Conservation (phyloP, 2,888 invertebrate genomes). For the Lucinisca nassula region DNA sequence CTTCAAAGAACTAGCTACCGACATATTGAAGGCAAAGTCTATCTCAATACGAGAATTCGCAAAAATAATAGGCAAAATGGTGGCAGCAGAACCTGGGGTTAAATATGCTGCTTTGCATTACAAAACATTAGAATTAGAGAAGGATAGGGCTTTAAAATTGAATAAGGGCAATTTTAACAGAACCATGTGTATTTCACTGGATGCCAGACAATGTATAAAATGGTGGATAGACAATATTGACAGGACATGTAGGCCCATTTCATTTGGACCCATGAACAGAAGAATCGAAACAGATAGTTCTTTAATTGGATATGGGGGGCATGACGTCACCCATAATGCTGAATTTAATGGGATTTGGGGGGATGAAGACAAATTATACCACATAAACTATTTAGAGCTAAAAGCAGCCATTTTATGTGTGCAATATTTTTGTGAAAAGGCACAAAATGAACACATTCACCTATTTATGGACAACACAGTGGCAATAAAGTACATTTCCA, state of each 20-base stretch:
- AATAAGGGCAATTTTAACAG: slow-evolving; percentile 49
- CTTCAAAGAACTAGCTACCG: slow-evolving; percentile 16
- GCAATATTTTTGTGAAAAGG: not conserved
- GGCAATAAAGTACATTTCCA: not conserved
- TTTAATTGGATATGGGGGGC: slow-evolving; percentile 37
- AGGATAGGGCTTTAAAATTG: slow-evolving; percentile 43
- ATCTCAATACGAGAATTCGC: slow-evolving; percentile 50
- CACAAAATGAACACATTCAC: not conserved
- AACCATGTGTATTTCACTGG: not conserved
- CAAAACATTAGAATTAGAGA: slow-evolving; percentile 60
- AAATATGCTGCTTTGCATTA: slow-evolving; percentile 59
- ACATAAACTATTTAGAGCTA: slow-evolving; percentile 52
- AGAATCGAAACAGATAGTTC: slow-evolving; percentile 49
- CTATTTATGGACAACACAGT: not conserved
- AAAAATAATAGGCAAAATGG: slow-evolving; percentile 46
- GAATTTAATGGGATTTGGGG: slow-evolving; percentile 39
- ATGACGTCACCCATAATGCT: not conserved
- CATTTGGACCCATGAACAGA: not conserved
- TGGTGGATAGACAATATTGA: slow-evolving; percentile 57
- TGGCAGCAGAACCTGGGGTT: slow-evolving; percentile 59
- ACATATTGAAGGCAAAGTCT: not conserved
- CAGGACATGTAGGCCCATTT: slow-evolving; percentile 1
- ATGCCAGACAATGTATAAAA: slow-evolving; percentile 14
- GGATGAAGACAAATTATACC: slow-evolving; percentile 16
- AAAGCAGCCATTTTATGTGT: slow-evolving; percentile 7